Conservation (phyloP, 2,888 invertebrate species). For the Agrotis puta region DNA sequence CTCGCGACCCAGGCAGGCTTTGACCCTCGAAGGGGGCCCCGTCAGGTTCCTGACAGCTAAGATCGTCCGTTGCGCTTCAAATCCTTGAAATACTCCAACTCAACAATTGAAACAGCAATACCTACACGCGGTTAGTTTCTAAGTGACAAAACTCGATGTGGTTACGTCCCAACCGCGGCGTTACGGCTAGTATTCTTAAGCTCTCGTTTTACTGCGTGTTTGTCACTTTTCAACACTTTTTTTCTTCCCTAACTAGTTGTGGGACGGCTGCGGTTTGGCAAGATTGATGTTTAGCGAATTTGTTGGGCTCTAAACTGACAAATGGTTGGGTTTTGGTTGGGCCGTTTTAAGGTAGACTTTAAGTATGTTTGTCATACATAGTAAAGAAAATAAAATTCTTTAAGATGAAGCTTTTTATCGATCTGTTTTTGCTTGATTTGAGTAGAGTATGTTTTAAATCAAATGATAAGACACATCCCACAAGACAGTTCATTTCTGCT, state of each 20-base stretch:
- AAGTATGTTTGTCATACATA: not conserved
- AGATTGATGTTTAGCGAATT: conserved; percentile 59
- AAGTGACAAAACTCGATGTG: conserved; percentile 57
- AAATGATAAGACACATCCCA: not conserved
- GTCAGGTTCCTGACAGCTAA: too few species aligned
- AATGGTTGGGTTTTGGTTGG: conserved; percentile 33
- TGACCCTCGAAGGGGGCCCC: too few species aligned
- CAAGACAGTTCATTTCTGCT: conserved; percentile 14
- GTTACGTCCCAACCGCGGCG: conserved; percentile 66
- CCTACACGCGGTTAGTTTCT: conserved; percentile 11
- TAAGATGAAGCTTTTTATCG: not conserved
- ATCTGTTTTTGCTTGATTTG: not conserved
- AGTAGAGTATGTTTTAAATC: not conserved
- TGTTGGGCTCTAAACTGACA: conserved; percentile 53
- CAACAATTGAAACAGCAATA: conserved; percentile 37
- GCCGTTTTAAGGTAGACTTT: conserved; percentile 4
- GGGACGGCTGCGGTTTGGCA: conserved; percentile 64
- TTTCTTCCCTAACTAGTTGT: conserved; percentile 70
- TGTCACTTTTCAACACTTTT: conserved; percentile 76
- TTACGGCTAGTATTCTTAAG: conserved; percentile 78
- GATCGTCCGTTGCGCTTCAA: not conserved
- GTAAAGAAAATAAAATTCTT: not conserved
- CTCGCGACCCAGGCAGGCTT: too few species aligned
- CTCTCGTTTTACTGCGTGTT: conserved; percentile 78
- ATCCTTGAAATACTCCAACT: not conserved